Conservation (phyloP, 2,797 vertebrate species). For the Leucoraja ocellata region DNA sequence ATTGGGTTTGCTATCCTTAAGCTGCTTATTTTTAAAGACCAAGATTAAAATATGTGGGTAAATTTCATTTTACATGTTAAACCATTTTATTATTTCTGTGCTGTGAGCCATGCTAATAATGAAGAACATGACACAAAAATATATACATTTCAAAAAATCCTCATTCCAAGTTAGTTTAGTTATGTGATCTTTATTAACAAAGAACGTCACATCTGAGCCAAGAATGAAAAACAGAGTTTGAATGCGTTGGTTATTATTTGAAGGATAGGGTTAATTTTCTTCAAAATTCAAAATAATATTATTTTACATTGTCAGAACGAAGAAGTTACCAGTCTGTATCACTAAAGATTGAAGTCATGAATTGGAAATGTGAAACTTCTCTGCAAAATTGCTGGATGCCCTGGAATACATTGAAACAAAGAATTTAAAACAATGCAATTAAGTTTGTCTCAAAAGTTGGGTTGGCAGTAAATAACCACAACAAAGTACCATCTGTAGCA, state of each 20-base stretch:
- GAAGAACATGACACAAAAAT: not conserved
- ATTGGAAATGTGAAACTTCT: conserved; percentile 9
- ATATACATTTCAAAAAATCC: not conserved
- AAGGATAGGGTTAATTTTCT: not conserved
- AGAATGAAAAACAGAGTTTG: not conserved
- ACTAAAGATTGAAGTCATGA: not conserved
- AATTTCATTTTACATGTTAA: not conserved
- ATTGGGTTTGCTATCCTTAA: not conserved
- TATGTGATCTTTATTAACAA: not conserved
- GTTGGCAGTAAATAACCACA: not conserved
- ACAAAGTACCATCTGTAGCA: not conserved
- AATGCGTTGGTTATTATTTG: not conserved
- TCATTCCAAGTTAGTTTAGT: not conserved
- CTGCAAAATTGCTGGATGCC: not conserved
- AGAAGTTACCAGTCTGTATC: not conserved
- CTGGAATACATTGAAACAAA: not conserved
- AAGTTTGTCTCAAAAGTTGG: not conserved
- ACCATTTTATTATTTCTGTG: not conserved
- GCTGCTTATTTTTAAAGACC: not conserved
- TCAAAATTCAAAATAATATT: conserved; percentile 10
- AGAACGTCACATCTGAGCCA: not conserved
- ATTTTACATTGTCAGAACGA: not conserved
- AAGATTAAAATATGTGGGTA: not conserved
- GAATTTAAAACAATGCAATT: not conserved
- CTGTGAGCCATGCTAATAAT: not conserved